Conservation (phyloP, 1,140 invertebrate species). For the Neelides sp. region DNA sequence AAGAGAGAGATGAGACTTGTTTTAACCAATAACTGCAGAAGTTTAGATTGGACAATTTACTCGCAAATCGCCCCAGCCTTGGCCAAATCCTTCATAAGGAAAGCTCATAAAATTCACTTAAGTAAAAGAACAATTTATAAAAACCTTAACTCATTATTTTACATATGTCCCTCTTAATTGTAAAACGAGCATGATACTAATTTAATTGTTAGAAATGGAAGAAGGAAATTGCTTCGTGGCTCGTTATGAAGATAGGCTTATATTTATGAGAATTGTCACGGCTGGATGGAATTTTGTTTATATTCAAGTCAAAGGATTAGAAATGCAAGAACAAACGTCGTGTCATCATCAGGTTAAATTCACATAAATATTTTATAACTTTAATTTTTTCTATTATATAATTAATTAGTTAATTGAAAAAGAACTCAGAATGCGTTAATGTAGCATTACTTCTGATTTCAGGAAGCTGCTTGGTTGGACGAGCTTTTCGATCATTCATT, state of each 20-base stretch:
- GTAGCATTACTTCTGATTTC: background rate
- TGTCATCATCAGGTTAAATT: conserved; percentile 29
- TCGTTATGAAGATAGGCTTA: conserved; percentile 24
- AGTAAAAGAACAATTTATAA: no score
- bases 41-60: conserved; percentile 27
- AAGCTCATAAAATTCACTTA: conserved; percentile 5
- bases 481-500: conserved; percentile 17
- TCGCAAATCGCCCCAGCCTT: conserved; percentile 14
- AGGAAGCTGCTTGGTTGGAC: conserved; percentile 23
- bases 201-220: conserved; percentile 16
- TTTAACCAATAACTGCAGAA: conserved; percentile 7
- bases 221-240: conserved; percentile 21
- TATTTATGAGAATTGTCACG: conserved; percentile 22
- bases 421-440: background rate
- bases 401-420: background rate
- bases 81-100: conserved; percentile 11
- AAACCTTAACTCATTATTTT: no score
- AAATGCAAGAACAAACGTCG: conserved; percentile 30
- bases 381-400: background rate
- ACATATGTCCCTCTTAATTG: background rate
- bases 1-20: conserved; percentile 6
- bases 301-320: conserved; percentile 25
- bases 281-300: conserved; percentile 25
- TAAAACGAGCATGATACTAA: background rate
- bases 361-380: background rate